These are phyloP conservation scores for Sanderia malayensis DNA, from an alignment of 30 jellyfish, hydroid and myxozoan species.

Conservation along the genomic window DNA sequence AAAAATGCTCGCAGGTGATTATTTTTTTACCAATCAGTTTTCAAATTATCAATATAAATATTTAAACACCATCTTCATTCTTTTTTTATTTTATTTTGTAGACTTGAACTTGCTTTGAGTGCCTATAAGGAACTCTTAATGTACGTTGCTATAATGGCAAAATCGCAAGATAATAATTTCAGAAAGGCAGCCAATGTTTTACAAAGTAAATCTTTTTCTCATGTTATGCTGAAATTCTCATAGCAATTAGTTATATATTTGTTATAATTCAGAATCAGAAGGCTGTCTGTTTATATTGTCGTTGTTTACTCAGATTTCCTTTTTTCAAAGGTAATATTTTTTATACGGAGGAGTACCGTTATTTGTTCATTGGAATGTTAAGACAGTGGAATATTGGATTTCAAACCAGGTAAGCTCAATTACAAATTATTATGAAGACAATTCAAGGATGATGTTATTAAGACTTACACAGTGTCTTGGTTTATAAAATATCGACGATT, in stretches of 20 bases:
- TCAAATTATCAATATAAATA: neutral
- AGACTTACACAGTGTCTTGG: neutral
- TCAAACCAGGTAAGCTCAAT: constrained; percentile 62
- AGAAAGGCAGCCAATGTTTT: constrained; percentile 72
- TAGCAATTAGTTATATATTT: neutral
- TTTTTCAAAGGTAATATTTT: constrained; percentile 66
- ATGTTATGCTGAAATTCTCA: neutral
- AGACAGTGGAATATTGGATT: constrained; percentile 42
- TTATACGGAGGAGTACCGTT: constrained; percentile 84
- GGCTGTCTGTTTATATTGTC: neutral
- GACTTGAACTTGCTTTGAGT: constrained; percentile 73
- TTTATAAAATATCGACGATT: too few species aligned
- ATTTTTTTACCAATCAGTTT: neutral
- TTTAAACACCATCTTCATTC: neutral
- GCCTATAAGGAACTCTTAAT: constrained; percentile 74
- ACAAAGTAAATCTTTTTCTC: constrained; percentile 55
- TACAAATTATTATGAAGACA: neutral
- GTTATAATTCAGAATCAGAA: neutral
- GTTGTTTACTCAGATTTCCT: neutral
- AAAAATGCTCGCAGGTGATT: neutral
- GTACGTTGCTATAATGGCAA: constrained; percentile 71
- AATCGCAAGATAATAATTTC: constrained; percentile 45
- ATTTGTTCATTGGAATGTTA: constrained; percentile 65
- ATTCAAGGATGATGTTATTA: neutral
- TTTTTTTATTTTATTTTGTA: neutral